Evolutionary conservation across 2,797 vertebrate species (phyloP), one percentile per base, ranked within the genome.

Genomic region (Tenualosa thibaudeaui): DNA sequence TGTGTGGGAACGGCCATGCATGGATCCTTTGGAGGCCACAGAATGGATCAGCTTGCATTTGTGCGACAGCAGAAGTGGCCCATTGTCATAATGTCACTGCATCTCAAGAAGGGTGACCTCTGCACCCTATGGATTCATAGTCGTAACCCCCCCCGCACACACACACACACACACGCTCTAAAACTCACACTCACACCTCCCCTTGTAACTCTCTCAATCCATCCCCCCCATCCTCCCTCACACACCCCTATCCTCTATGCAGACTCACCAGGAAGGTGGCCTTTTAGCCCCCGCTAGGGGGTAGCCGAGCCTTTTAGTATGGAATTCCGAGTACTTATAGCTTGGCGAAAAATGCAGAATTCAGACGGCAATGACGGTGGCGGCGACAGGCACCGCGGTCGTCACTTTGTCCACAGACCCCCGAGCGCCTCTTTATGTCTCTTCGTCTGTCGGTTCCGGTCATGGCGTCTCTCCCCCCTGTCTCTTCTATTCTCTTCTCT

Each of bases 11-110:
- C 96, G 96, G 95, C 95, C 96, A 95, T 96, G 96, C 95, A 93
- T 94, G 93, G 94, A 96, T 94, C 97, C 96, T 97, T 97, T 96
- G 96, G 91, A 87, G 90, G 49, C 95, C 94, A 96, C 96, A 97
- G 95, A 98, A 97, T 95, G 94, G 96, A 95, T 96, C 94, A 96
- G 96, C 97, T 97, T 95, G 94, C 92, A 92, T 94, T 96, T 97
- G 95, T 97, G 93, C 94, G 95, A 95, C 95, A 97, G 94, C 92
- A 95, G 96, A 95, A 97, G 97, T 97, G 96, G 97, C 95, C 97
- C 95, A 98, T 98, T 99, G 98, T 99, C 96, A 96, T 97, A 96
- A 97, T 98, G 97, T 99, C 98, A 98, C 96, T 91, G 93, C 97
- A 93, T 95, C 97, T 98, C 97, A 98, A 97, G 97, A 96, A 96